Base-by-base conservation (phyloP, 2,113 vertebrate species). In the Osmerus mordax region DNA sequence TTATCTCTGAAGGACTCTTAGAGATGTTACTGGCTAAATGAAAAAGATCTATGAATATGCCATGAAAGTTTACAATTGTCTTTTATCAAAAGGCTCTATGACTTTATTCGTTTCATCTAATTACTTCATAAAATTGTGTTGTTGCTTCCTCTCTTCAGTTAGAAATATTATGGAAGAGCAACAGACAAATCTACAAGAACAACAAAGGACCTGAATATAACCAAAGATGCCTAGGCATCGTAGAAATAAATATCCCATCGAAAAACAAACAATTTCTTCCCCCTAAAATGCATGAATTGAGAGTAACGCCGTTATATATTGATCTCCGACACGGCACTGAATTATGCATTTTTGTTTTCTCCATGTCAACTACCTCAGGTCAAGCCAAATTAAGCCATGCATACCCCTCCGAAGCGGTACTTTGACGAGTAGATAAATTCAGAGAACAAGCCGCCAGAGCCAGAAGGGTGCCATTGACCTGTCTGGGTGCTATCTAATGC, bases 1-100 rank as follows among this genome's bases (percentile, higher is more conserved):
- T 19, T 69, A 58, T 69, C 54, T 4, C 25, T 69, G 53, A 58
- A 58, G 52, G 54, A 54, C 67, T 60, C 18, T 64, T 18, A 18
- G 16, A 32, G 61, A 7, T 64, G 25, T 29, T 15, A 64, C 61
- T 5, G 23, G 18, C 25, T 25, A 29, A 15, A 18, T 64, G 28
- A n/a, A 64, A 64, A 64, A 64, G 23, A 15, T 8, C 60, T 56
- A 21, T 56, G 29, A 52, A 6, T 25, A n/a, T 60, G 55, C n/a
- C 25, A 61, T 62, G 41, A 52, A 47, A 72, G 59, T n/a, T 58
- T 32, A 7, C 28, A 4, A 18, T 64, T 36, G 61, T 16, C 28
- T 64, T 32, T 64, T 5, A 16, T 36, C 28, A 64, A 64, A 32
- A 64, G 54, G 6, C 54, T 56, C 18, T n/a, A n/a, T n/a, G 54